Evolutionary conservation across 2,888 invertebrate species (phyloP).

Genomic region (Meiosimyza platycephala): DNA sequence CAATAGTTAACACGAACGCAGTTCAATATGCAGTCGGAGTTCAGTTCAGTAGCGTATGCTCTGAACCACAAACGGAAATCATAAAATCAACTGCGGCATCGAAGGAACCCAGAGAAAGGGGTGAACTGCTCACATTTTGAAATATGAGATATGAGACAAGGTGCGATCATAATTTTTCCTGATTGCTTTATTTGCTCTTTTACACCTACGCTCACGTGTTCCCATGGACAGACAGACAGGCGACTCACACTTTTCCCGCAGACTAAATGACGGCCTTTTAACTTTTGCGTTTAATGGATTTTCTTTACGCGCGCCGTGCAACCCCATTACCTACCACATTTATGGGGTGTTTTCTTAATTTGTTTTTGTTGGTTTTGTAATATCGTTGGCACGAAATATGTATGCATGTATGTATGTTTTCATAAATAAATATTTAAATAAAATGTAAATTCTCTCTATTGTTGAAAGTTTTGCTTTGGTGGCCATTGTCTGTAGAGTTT

Average conservation of each 20-base stretch:
- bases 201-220: slow-evolving; percentile 32
- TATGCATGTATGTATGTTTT: not conserved
- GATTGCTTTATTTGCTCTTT: slow-evolving; percentile 33
- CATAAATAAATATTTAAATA: slow-evolving; percentile 23
- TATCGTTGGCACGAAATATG: too few species aligned
- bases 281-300: slow-evolving; percentile 17
- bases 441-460: slow-evolving; percentile 31
- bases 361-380: slow-evolving; percentile 1
- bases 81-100: slow-evolving; percentile 2
- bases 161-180: slow-evolving; percentile 28
- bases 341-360: slow-evolving; percentile 16
- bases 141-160: slow-evolving; percentile 24
- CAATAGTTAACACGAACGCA: slow-evolving; percentile 25
- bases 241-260: not conserved
- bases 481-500: slow-evolving; percentile 4
- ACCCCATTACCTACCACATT: too few species aligned
- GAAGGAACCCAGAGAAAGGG: not conserved
- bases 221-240: not conserved
- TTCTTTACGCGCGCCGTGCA: not conserved
- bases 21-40: not conserved
- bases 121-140: not conserved
- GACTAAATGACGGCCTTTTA: slow-evolving; percentile 19
- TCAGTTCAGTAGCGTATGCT: not conserved
- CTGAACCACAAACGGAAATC: slow-evolving; percentile 31
- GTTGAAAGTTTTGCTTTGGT: slow-evolving; percentile 9